These are phyloP conservation scores for Clitarchus hookeri DNA, from an alignment of 2,888 invertebrate genomes.

Conservation along the genomic window DNA sequence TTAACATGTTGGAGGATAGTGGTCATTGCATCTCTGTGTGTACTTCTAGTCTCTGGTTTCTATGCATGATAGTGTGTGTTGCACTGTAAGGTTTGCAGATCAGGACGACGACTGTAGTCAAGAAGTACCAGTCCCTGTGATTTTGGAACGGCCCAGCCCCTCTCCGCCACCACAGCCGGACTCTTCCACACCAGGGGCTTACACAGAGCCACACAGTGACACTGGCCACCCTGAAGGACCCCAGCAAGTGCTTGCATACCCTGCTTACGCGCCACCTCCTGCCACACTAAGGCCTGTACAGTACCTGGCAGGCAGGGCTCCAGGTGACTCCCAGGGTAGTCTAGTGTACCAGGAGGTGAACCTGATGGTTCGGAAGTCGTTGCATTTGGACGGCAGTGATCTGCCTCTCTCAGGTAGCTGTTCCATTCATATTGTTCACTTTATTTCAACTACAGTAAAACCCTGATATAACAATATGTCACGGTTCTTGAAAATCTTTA, in stretches of 20 bases:
- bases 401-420: slow-evolving; percentile 61
- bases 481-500: too few relatives aligned
- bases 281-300: not conserved
- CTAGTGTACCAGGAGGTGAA: slow-evolving; percentile 47
- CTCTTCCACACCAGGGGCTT: slow-evolving; percentile 30
- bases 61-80: too few relatives aligned
- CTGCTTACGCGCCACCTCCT: not conserved
- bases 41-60: too few relatives aligned
- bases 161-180: slow-evolving; percentile 28
- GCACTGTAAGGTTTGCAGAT: not conserved
- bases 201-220: slow-evolving; percentile 26
- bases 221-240: not conserved
- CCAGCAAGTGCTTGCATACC: not conserved
- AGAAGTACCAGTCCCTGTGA: slow-evolving; percentile 11
- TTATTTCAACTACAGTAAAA: too few relatives aligned
- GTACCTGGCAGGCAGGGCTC: not conserved
- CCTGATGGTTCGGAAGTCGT: slow-evolving; percentile 52
- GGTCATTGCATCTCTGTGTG: too few relatives aligned
- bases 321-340: slow-evolving; percentile 29
- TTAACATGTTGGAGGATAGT: too few relatives aligned
- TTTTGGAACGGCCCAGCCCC: slow-evolving; percentile 26
- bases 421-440: slow-evolving; percentile 47
- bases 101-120: not conserved
- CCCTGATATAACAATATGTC: too few relatives aligned
- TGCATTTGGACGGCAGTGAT: slow-evolving; percentile 61